Base-by-base conservation (phyloP, 2,888 invertebrate genomes). In the Ormyrus nitidulus region DNA sequence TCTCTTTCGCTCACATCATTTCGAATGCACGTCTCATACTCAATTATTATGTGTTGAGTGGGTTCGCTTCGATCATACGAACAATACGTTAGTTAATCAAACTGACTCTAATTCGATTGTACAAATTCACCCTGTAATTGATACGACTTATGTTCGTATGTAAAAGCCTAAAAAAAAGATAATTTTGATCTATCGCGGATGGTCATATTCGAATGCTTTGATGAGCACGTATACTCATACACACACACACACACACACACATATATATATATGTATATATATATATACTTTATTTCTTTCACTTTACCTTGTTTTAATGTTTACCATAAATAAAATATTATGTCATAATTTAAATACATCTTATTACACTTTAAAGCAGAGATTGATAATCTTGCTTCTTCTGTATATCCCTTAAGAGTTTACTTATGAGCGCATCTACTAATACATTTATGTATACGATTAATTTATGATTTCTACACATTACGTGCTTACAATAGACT, bases 281-380 rank as follows among this genome's bases (percentile, higher is more conserved):
- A 34, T 34, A 34, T 34, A 34, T 34, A 4, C 34, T 34, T 34
- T 34, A 34, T 34, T 74, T 69, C 70, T 79, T 80, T 77, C 80
- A 71, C 72, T 72, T 73, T 59, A 74, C 56, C 56, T 49, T 54
- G 48, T 19, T n/a, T 34, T 34, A 34, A 34, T 34, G 34, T 34
- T 34, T 76, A 62, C 44, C 11, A 61, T 59, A 72, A 85, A 84
- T 85, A 85, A 85, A 85, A 85, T 85, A 86, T 64, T 84, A 61
- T 72, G 66, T 80, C 86, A 86, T 86, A 86, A 87, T 85, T 87
- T 86, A 87, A 86, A 86, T 85, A 85, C 81, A 69, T 65, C 71
- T 82, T 80, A 34, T 34, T 34, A 72, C 73, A 77, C 61, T 48
- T 70, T 66, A 71, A 79, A 77, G 61, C 66, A 72, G 34, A 66